Evolutionary conservation across 1,140 invertebrate genomes (phyloP).

Genomic region (Saccostrea echinata): DNA sequence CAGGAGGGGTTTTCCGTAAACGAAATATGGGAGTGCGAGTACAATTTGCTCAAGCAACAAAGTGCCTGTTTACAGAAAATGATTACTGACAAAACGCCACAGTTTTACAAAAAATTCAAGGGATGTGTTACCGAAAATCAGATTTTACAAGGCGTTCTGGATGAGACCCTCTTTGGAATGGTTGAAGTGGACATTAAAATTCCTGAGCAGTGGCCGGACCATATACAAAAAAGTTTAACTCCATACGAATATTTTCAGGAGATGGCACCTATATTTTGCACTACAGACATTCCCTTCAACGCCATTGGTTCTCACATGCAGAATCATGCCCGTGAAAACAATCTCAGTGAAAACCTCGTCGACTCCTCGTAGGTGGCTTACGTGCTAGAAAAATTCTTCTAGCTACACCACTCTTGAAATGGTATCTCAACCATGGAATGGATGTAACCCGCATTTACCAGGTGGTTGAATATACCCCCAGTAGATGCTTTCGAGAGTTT

Average conservation of each 20-base stretch:
- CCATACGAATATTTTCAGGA: conserved; percentile 45
- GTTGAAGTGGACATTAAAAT: conserved; percentile 55
- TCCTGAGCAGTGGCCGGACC: conserved; percentile 22
- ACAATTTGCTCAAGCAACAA: background rate
- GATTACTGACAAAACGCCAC: background rate
- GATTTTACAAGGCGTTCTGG: conserved; percentile 13
- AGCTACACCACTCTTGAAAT: conserved; percentile 48
- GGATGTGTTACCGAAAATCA: conserved; percentile 24
- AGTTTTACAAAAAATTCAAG: conserved; percentile 46
- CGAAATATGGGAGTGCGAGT: conserved; percentile 41
- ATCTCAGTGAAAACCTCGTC: conserved; percentile 51
- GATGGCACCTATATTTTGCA: conserved; percentile 56
- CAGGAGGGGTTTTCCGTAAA: background rate
- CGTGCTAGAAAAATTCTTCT: conserved; percentile 57
- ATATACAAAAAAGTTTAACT: background rate
- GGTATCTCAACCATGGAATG: conserved; percentile 45
- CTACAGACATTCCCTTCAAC: conserved; percentile 49
- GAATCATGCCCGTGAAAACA: conserved; percentile 36
- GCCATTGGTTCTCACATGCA: conserved; percentile 54
- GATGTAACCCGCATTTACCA: background rate
- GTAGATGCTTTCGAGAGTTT: too few relatives aligned
- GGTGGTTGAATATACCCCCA: too few relatives aligned
- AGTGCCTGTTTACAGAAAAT: background rate
- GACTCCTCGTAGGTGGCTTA: conserved; percentile 57
- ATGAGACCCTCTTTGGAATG: conserved; percentile 45